These are phyloP conservation scores for Lytechinus pictus DNA, from an alignment of 35 echinoderm and acorn worm genomes.

Conservation along the genomic window DNA sequence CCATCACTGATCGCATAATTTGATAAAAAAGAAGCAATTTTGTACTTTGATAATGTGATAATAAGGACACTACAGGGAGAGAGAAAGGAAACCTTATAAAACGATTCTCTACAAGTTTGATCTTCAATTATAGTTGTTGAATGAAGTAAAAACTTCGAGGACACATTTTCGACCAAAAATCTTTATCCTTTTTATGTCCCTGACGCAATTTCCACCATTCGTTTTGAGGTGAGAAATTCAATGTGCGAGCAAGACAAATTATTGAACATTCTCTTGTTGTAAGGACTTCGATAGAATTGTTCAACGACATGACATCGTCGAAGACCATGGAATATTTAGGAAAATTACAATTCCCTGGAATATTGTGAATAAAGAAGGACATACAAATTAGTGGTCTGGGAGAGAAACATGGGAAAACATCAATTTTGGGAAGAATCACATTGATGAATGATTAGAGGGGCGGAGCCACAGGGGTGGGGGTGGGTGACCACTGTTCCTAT, in stretches of 20 bases:
- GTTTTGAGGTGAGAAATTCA: not conserved
- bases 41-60: not conserved
- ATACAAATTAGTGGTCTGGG: not conserved
- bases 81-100: too few relatives aligned
- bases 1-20: not conserved
- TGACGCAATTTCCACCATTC: not conserved
- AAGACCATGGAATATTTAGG: not conserved
- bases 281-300: not conserved
- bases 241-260: not conserved
- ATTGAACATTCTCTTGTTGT: not conserved
- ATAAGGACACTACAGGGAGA: not conserved
- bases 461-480: too few relatives aligned
- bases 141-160: not conserved
- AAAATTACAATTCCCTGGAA: too few relatives aligned
- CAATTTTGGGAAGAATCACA: too few relatives aligned
- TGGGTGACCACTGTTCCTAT: too few relatives aligned
- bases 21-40: not conserved
- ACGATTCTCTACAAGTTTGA: not conserved
- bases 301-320: too few relatives aligned
- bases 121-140: not conserved
- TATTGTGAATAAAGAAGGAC: too few relatives aligned
- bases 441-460: too few relatives aligned
- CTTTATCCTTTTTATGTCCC: not conserved
- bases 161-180: not conserved
- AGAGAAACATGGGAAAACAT: not conserved